Percentiles rank a stretch among this genome's conserved stretches.
Conservation (phyloP, 2,113 vertebrate species). For the Perca flavescens region DNA sequence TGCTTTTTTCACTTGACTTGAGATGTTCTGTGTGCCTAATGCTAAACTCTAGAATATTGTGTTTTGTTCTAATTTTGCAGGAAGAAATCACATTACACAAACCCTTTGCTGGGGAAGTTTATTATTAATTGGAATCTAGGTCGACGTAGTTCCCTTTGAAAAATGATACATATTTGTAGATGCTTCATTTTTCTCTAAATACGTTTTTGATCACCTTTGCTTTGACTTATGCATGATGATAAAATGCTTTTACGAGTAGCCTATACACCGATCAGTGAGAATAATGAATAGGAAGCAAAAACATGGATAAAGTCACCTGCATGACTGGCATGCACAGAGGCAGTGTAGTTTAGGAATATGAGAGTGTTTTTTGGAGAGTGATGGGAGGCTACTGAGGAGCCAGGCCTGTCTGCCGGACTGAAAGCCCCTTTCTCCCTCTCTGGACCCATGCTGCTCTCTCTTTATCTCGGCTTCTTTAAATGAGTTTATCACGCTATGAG, state of each 20-base stretch:
- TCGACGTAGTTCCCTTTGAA: background rate
- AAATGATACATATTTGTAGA: no score
- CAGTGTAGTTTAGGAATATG: slow-evolving; percentile 19
- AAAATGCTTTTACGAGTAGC: background rate
- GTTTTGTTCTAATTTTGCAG: background rate
- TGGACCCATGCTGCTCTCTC: slow-evolving; percentile 85
- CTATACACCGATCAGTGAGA: background rate
- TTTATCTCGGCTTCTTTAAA: slow-evolving; percentile 87
- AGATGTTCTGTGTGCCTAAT: background rate
- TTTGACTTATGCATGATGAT: background rate
- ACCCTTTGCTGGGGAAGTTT: no score
- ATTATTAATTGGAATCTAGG: no score
- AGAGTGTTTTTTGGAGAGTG: slow-evolving; percentile 30
- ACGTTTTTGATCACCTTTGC: background rate
- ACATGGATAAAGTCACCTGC: background rate
- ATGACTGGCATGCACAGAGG: slow-evolving; percentile 4
- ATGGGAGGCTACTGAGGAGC: slow-evolving; percentile 72
- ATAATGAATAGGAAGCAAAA: background rate
- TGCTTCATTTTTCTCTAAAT: background rate
- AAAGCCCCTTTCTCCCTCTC: slow-evolving; percentile 82
- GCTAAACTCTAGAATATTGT: background rate
- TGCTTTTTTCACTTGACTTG: background rate
- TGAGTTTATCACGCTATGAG: slow-evolving; percentile 89
- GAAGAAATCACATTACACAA: background rate
- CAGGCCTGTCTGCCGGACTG: slow-evolving; percentile 83